phyloP scores from a whole-genome alignment of 2,797 vertebrate genomes.

The Pseudochromis fuscus region DNA sequence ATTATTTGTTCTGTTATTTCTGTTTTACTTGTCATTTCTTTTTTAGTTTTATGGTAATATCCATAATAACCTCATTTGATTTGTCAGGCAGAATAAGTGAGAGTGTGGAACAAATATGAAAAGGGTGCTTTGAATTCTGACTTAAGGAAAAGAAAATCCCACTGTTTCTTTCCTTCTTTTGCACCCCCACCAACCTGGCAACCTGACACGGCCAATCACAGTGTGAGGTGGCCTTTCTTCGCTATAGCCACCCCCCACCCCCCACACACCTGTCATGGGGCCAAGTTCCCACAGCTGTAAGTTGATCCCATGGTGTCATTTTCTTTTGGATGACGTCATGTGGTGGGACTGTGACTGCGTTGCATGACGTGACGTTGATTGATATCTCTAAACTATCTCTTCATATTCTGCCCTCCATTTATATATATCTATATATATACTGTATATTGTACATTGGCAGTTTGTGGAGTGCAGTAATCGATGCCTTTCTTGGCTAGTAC shows the following conservation, averaged over 20 bases:
- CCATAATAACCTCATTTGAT: slow-evolving; percentile 73
- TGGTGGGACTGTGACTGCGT: slow-evolving; percentile 88
- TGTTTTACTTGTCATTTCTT: slow-evolving; percentile 61
- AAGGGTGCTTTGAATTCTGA: slow-evolving; percentile 76
- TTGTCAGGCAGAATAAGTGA: slow-evolving; percentile 69
- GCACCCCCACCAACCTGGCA: slow-evolving; percentile 83
- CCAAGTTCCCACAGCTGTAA: slow-evolving; percentile 88
- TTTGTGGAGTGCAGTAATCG: slow-evolving; percentile 83
- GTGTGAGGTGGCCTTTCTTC: slow-evolving; percentile 85
- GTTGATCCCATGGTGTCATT: slow-evolving; percentile 89
- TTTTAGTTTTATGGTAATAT: slow-evolving; percentile 68
- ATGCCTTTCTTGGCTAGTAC: slow-evolving; percentile 82
- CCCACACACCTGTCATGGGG: slow-evolving; percentile 82
- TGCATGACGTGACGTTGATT: slow-evolving; percentile 88
- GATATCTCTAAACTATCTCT: slow-evolving; percentile 80
- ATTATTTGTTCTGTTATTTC: slow-evolving; percentile 71
- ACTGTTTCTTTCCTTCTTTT: slow-evolving; percentile 86
- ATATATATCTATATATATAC: slow-evolving; percentile 73
- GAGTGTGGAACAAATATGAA: slow-evolving; percentile 64
- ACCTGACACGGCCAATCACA: slow-evolving; percentile 87
- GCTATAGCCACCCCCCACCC: slow-evolving; percentile 81
- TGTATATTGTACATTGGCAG: slow-evolving; percentile 81
- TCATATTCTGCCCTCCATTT: slow-evolving; percentile 77
- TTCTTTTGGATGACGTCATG: slow-evolving; percentile 89
- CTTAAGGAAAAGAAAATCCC: slow-evolving; percentile 79